These are phyloP conservation scores for Mastacembelus armatus DNA, from an alignment of 2,797 vertebrate genomes.

Conservation along the genomic window DNA sequence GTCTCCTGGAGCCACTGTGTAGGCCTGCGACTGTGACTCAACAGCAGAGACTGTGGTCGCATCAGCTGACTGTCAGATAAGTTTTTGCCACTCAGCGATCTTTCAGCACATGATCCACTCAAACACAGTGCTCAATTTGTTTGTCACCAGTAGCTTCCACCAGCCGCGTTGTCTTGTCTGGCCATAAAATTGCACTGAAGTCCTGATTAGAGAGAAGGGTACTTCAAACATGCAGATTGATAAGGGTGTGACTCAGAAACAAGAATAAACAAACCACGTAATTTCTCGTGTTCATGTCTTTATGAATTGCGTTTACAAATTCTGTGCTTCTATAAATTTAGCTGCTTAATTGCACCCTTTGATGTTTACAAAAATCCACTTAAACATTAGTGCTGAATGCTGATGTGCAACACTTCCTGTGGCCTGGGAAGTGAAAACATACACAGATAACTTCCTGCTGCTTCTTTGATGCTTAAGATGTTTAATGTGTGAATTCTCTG, in stretches of 20 bases:
- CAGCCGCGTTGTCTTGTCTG: slow-evolving; percentile 61
- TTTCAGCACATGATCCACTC: slow-evolving; percentile 72
- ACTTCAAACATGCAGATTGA: slow-evolving; percentile 1
- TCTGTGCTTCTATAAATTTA: slow-evolving; percentile 60
- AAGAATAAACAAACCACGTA: slow-evolving; percentile 37
- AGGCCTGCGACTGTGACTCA: slow-evolving; percentile 60
- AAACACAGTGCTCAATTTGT: slow-evolving; percentile 72
- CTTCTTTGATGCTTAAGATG: neutral
- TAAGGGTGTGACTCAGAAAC: slow-evolving; percentile 60
- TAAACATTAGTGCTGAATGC: slow-evolving; percentile 37
- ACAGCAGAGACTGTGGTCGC: slow-evolving; percentile 49
- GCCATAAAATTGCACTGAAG: slow-evolving; percentile 17
- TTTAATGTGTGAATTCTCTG: slow-evolving; percentile 7
- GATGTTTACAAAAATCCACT: slow-evolving; percentile 43
- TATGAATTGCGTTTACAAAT: slow-evolving; percentile 68
- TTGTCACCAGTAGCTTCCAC: slow-evolving; percentile 41
- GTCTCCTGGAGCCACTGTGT: slow-evolving; percentile 24
- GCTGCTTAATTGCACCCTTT: slow-evolving; percentile 56
- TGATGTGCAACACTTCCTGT: slow-evolving; percentile 33
- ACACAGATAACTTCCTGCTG: slow-evolving; percentile 5
- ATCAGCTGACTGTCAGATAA: slow-evolving; percentile 78
- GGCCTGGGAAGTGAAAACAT: slow-evolving; percentile 7
- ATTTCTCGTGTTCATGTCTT: slow-evolving; percentile 59
- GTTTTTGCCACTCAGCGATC: slow-evolving; percentile 70
- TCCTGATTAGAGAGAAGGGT: slow-evolving; percentile 10